Evolutionary conservation across 2,888 invertebrate species (phyloP).

Genomic region (Drosophila recens): DNA sequence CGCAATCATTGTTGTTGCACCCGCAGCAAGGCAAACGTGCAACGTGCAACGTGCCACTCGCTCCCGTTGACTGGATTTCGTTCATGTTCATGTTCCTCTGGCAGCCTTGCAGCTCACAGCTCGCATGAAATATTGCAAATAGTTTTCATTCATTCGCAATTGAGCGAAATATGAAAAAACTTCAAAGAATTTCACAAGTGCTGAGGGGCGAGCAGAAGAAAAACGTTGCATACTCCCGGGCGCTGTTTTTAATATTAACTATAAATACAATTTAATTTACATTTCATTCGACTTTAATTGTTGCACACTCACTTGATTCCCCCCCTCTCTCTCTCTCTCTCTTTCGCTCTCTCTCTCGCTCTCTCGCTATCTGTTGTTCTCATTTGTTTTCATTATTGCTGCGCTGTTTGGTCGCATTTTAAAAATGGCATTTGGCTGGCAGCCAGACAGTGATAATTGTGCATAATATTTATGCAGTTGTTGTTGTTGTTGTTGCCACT

Average conservation of each 20-base stretch:
- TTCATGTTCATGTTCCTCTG: slow-evolving; percentile 62
- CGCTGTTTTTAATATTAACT: slow-evolving; percentile 17
- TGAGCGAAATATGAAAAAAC: slow-evolving; percentile 65
- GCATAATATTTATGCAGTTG: slow-evolving; percentile 65
- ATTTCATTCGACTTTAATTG: slow-evolving; percentile 31
- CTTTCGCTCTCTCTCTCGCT: neutral
- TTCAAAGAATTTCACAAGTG: slow-evolving; percentile 30
- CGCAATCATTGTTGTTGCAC: slow-evolving; percentile 81
- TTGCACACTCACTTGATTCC: neutral
- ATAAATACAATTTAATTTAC: slow-evolving; percentile 51
- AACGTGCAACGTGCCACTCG: slow-evolving; percentile 27
- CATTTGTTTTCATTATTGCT: slow-evolving; percentile 72
- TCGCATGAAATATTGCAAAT: slow-evolving; percentile 77
- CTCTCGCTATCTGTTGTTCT: neutral
- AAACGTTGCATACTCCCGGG: slow-evolving; percentile 25
- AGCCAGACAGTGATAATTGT: slow-evolving; percentile 64
- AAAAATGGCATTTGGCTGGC: slow-evolving; percentile 39
- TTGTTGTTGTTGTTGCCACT: neutral
- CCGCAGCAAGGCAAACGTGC: slow-evolving; percentile 47
- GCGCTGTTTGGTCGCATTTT: slow-evolving; percentile 30
- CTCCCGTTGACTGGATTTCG: slow-evolving; percentile 54
- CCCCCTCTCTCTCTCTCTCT: neutral
- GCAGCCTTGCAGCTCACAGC: slow-evolving; percentile 46
- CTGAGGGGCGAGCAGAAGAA: neutral
- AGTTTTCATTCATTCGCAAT: slow-evolving; percentile 76